phyloP scores from a whole-genome alignment of 2,797 vertebrate species.

The Lacerta agilis region DNA sequence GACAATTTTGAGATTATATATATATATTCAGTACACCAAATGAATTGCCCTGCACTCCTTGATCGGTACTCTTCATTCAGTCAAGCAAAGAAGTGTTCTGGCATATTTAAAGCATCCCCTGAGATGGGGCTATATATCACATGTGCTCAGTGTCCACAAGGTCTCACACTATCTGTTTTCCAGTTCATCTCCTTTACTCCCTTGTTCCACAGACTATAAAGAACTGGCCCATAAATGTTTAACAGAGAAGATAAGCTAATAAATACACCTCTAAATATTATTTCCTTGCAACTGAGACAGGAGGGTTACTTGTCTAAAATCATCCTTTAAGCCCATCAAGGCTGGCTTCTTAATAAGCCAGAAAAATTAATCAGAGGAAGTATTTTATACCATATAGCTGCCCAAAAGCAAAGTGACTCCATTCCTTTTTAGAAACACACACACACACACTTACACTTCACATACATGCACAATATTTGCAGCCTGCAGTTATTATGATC shows the following conservation, averaged over 20 bases:
- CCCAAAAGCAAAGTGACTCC: slow-evolving; percentile 1
- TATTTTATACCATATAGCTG: neutral
- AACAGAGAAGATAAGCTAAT: slow-evolving; percentile 73
- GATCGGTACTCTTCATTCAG: slow-evolving; percentile 16
- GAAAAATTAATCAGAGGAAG: slow-evolving; percentile 21
- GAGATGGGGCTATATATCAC: slow-evolving; percentile 51
- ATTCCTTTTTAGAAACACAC: slow-evolving; percentile 2
- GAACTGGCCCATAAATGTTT: slow-evolving; percentile 68
- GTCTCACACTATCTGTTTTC: slow-evolving; percentile 61
- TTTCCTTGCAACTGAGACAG: slow-evolving; percentile 50
- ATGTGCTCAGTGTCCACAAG: slow-evolving; percentile 42
- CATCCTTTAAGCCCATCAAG: slow-evolving; percentile 40
- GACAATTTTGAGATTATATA: slow-evolving; percentile 28
- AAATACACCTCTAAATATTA: slow-evolving; percentile 74
- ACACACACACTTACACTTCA: too few relatives aligned
- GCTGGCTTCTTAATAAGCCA: slow-evolving; percentile 62
- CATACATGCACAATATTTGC: too few relatives aligned
- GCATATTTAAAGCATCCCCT: slow-evolving; percentile 56
- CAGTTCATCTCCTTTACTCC: slow-evolving; percentile 57
- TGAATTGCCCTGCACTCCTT: slow-evolving; percentile 44
- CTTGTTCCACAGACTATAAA: slow-evolving; percentile 66
- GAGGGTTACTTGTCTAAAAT: slow-evolving; percentile 51
- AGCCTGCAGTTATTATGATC: neutral
- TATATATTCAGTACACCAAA: neutral
- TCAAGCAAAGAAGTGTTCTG: slow-evolving; percentile 36